A percentile compares a stretch with the other conserved stretches of the same genome.
phyloP scores from a whole-genome alignment of 2,113 vertebrate species.

The Mesitornis unicolor region DNA sequence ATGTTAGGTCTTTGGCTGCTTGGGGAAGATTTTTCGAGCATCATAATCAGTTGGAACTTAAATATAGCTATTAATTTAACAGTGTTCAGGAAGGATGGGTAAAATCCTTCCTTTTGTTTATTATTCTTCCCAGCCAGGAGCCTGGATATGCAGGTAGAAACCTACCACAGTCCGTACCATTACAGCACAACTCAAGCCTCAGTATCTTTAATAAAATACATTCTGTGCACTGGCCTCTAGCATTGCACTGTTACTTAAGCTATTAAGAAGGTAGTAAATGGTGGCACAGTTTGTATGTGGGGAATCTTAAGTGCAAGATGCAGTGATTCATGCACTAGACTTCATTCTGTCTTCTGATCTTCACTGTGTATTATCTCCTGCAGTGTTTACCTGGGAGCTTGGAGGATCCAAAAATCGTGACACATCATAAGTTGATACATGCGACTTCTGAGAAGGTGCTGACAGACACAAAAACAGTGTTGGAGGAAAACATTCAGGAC shows the following conservation, averaged over 20 bases:
- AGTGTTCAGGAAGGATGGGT: background rate
- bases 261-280: background rate
- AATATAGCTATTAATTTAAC: background rate
- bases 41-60: background rate
- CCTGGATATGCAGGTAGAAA: background rate
- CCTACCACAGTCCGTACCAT: background rate
- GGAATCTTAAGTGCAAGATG: background rate
- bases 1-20: too few relatives aligned
- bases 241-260: background rate
- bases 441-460: slow-evolving; percentile 91
- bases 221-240: background rate
- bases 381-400: slow-evolving; percentile 88
- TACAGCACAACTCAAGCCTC: background rate
- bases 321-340: background rate
- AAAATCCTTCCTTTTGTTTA: background rate
- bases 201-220: background rate
- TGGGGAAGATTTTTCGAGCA: background rate
- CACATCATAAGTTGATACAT: slow-evolving; percentile 93
- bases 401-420: slow-evolving; percentile 93
- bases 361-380: background rate
- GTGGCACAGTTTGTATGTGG: background rate
- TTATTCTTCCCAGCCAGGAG: background rate
- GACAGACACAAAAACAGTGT: slow-evolving; percentile 86
- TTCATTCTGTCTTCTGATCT: background rate
- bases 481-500: slow-evolving; percentile 92